Evolutionary conservation across 2,888 invertebrate genomes (phyloP), one percentile per base, ranked within the genome.

Genomic region (Fissipunctia ypsillon): DNA sequence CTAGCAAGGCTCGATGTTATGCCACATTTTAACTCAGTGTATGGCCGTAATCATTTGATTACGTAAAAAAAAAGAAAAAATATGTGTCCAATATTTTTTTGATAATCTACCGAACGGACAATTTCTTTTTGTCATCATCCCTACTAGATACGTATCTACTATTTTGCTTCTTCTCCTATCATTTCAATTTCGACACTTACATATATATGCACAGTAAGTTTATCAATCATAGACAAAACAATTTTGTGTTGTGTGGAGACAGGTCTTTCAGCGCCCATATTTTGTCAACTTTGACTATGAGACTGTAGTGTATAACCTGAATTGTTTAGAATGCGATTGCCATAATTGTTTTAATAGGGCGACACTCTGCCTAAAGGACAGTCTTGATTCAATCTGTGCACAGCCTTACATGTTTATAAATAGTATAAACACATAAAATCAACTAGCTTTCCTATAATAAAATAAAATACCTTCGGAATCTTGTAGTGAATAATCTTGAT

Each of bases 401-500:
- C 10, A 48, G 10, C 10, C n/a, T n/a, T n/a, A n/a, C 22, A n/a
- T 10, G n/a, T n/a, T 50, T n/a, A 50, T 57, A 57, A 48, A 59
- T 45, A 43, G 31, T 43, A 28, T 16, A n/a, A 50, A 50, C 28
- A 16, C 12, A n/a, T 54, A n/a, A 12, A 80, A 12, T n/a, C 3
- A 25, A 12, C 2, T n/a, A 54, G 31, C 28, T 57, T 66, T 76
- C 57, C 69, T 50, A 52, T 57, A 57, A 67, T 79, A 76, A n/a
- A n/a, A n/a, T n/a, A n/a, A n/a, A n/a, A n/a, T 19, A 25, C 10
- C 25, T 38, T 31, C 10, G 19, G 28, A 57, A 64, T 16, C 64
- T 28, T 71, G 28, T 45, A 45, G 10, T 41, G 2, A 57, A 72
- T 31, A 69, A 63, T 81, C 61, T 72, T 61, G 31, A 68, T 68